Evolutionary conservation across 92 coral and sea anemone species (phyloP), one percentile per base, ranked within the genome.

Genomic region (Parazoanthus swiftii): DNA sequence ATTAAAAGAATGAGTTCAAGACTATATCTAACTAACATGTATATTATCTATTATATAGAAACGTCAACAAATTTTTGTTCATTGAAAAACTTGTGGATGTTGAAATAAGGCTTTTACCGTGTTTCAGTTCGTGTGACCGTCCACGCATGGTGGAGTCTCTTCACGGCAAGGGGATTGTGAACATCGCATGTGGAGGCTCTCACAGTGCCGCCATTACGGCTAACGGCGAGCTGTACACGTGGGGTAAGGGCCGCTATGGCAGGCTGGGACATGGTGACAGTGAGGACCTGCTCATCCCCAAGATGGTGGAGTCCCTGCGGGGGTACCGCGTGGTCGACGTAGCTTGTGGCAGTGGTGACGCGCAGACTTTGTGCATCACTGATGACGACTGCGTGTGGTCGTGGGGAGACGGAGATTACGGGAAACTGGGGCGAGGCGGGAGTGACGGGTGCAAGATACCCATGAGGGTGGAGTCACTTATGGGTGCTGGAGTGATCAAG

Each of bases 381-480:
- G 98, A 96, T 65, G 98, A 96, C 88, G 98, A 96, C 85, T 95
- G 96, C 81, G 98, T 96, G 5, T 93, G 98, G 98, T 96, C 99
- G 21, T 96, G 99, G 99, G 99, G 99, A 77, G 99, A 96, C 88
- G 99, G 99, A 3, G 99, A 96, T 88, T 96, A 96, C 70, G 99
- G 99, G 35, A 96, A 96, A 84, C 95, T 96, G 26, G 99, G 99
- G 36, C 99, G 99, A 23, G 99, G 99, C 51, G 99, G 99, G 16
- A 96, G 99, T 86, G 99, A 96, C 74, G 99, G 99, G 0, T 96
- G 99, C 87, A 96, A 96, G 89, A 88, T 96, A 51, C 99, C 99
- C 15, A 94, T 96, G 95, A 93, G 93, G 74, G 92, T 96, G 7
- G 99, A 96, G 63, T 87, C 97, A 10, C 91, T 96, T 18, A 89